Base-by-base conservation (phyloP, 2,113 vertebrate species). In the Odocoileus hemionus region DNA sequence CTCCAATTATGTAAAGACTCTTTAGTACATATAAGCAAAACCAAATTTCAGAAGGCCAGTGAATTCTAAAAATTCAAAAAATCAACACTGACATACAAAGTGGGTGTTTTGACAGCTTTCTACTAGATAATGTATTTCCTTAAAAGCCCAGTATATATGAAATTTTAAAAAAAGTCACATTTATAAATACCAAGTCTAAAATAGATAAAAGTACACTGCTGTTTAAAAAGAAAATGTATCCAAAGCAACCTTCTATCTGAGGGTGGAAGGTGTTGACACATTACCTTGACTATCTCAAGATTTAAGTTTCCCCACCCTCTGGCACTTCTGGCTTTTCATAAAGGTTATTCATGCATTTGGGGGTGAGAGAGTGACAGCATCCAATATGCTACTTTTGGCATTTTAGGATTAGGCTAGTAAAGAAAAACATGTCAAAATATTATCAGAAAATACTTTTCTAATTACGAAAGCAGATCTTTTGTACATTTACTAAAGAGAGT, bases 171-270 rank as follows among this genome's bases (percentile, higher is more conserved):
- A 21, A 55, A 95, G 70, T 91, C 52, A 58, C n/a, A 84, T 85
- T 92, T 87, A 76, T 74, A 97, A 97, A 93, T n/a, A 95, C 17
- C 58, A 36, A 90, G 80, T 57, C 70, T 95, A 97, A 84, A 58
- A 92, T 23, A 45, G 92, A 67, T 28, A 94, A 74, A 89, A 89
- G 43, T 54, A 43, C 15, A 94, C 33, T 76, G 79, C 64, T 94
- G 57, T 97, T 97, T 88, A 17, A 43, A 67, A 83, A 55, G n/a
- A 76, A 95, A 85, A 52, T 88, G 61, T 70, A 91, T 52, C 70
- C 64, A 91, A 60, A 96, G 43, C 39, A 87, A 33, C 13, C 43
- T 28, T 30, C 33, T n/a, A 54, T 43, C 16, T 43, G 19, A 54
- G 84, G 43, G 45, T 84, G 7, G 79, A 91, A 94, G 33, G 70